A percentile compares a stretch with the other conserved stretches of the same genome.
phyloP scores from a whole-genome alignment of 2,797 vertebrate species.

The Urocyon cinereoargenteus region DNA sequence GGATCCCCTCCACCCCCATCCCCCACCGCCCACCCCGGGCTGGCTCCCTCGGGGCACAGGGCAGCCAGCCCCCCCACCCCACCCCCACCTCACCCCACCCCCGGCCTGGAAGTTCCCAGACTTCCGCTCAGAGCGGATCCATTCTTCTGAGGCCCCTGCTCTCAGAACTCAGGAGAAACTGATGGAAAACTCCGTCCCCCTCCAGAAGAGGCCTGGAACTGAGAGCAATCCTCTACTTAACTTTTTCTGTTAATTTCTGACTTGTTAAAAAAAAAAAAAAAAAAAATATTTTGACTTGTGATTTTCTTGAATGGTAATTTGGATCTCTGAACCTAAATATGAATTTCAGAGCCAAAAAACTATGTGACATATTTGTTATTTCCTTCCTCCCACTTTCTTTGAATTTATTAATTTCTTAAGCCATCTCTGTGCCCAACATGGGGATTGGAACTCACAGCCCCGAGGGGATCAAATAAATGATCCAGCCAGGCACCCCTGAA shows the following conservation, averaged over 20 bases:
- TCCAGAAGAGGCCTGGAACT: not conserved
- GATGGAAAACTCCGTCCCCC: not conserved
- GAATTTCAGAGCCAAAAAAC: not conserved
- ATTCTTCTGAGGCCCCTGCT: not conserved
- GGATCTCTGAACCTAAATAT: not conserved
- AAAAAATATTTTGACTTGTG: too few relatives aligned
- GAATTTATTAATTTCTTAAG: not conserved
- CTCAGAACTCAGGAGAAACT: not conserved
- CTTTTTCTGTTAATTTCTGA: not conserved
- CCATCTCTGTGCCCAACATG: too few relatives aligned
- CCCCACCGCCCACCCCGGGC: too few relatives aligned
- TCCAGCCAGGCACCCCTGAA: not conserved
- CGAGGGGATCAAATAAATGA: not conserved
- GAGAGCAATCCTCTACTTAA: not conserved
- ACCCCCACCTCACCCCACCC: not conserved
- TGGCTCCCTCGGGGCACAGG: not conserved
- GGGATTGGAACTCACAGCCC: too few relatives aligned
- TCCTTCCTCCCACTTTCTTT: conserved; percentile 16
- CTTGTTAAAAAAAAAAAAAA: too few relatives aligned
- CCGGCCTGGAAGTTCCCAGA: not conserved
- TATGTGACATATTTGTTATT: not conserved
- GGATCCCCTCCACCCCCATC: not conserved
- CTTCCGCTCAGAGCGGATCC: not conserved
- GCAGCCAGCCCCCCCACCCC: not conserved
- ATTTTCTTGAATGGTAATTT: not conserved